Conservation (phyloP, 2,113 vertebrate species). For the Orthonyx spaldingii region DNA sequence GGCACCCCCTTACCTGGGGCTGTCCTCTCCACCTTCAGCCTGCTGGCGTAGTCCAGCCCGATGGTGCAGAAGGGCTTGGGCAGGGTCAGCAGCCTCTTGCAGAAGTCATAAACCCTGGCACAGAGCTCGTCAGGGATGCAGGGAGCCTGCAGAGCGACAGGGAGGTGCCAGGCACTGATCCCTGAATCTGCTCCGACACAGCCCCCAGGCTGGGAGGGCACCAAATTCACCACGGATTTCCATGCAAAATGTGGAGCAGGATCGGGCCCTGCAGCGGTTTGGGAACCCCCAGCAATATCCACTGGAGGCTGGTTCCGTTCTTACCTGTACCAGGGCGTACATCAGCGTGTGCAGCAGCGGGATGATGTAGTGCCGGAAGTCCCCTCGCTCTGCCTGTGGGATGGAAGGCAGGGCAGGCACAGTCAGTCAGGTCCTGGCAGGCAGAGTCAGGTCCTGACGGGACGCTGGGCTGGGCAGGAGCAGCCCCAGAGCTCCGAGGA, state of each 20-base stretch:
- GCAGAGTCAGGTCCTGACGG: background rate
- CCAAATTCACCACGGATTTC: background rate
- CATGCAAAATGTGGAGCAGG: background rate
- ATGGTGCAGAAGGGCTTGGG: constrained; percentile 88
- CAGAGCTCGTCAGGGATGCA: constrained; percentile 85
- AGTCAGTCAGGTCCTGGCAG: background rate
- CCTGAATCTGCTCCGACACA: background rate
- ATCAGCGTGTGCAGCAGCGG: constrained; percentile 92
- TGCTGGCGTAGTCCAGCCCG: constrained; percentile 80
- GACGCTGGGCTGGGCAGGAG: background rate
- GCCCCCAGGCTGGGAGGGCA: background rate
- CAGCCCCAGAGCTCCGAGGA: fast-evolving
- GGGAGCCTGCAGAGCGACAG: constrained; percentile 69
- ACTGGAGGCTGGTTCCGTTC: too few relatives aligned
- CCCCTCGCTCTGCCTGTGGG: constrained; percentile 81
- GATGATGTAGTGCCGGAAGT: constrained; percentile 79
- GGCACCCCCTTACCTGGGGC: constrained; percentile 73
- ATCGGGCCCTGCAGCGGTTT: background rate
- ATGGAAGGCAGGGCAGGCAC: background rate
- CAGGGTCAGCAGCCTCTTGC: constrained; percentile 83
- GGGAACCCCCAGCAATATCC: background rate
- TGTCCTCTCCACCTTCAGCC: constrained; percentile 78
- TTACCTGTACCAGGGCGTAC: constrained; percentile 89
- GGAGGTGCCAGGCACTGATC: background rate
- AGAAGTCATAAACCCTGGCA: constrained; percentile 82